phyloP scores from a whole-genome alignment of 2,113 vertebrate species.

The Alexandromys fortis region DNA sequence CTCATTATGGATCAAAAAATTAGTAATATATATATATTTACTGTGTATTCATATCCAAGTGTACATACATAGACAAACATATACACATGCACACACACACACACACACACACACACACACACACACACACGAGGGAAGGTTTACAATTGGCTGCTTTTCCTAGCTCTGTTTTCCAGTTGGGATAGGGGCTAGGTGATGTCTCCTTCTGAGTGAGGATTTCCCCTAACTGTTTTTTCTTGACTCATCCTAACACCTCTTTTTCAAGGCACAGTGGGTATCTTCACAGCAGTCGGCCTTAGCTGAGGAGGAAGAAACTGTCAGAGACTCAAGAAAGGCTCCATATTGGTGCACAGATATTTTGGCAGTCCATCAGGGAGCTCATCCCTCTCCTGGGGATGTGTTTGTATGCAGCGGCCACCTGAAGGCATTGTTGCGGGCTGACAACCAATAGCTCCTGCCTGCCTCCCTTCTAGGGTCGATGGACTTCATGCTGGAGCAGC shows the following conservation, averaged over 20 bases:
- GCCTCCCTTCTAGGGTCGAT: background rate
- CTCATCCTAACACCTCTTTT: background rate
- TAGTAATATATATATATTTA: background rate
- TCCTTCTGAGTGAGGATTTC: background rate
- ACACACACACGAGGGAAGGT: no score
- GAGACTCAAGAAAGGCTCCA: background rate
- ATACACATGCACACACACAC: background rate
- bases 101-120: background rate
- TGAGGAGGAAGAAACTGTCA: background rate
- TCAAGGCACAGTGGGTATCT: constrained; percentile 6
- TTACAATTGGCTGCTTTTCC: background rate
- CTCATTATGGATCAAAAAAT: constrained; percentile 64
- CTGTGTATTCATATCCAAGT: background rate
- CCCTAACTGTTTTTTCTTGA: constrained; percentile 4
- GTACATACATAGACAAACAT: background rate
- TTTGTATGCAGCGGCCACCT: constrained; percentile 26
- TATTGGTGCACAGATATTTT: constrained; percentile 30
- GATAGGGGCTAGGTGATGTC: background rate
- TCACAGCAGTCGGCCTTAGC: background rate
- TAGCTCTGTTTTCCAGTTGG: background rate
- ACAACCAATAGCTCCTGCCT: background rate
- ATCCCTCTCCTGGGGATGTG: constrained; percentile 20
- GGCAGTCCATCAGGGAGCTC: constrained; percentile 15
- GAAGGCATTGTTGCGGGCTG: background rate
- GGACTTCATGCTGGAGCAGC: constrained; percentile 41